phyloP scores from a whole-genome alignment of 2,888 invertebrate species.

The Diabrotica balteata region DNA sequence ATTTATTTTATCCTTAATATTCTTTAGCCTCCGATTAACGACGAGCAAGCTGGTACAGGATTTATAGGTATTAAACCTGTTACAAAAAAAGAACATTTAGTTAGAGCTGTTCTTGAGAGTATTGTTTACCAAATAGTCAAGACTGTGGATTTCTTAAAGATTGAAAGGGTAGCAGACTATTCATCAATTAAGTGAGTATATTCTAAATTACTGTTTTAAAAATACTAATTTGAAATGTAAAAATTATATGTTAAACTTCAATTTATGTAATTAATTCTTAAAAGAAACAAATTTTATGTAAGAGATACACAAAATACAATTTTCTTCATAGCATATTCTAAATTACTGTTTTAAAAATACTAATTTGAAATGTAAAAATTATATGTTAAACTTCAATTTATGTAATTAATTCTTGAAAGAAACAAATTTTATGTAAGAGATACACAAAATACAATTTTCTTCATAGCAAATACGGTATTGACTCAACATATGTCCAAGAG shows the following conservation, averaged over 20 bases:
- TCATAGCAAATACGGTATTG: no score
- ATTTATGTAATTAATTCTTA: no score
- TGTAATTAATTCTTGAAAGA: no score
- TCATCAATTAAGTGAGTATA: constrained; percentile 66
- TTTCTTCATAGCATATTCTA: constrained; percentile 5
- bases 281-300: no score
- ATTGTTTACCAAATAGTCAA: constrained; percentile 83
- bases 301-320: no score
- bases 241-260: no score
- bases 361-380: no score
- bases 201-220: neutral
- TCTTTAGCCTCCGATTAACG: constrained; percentile 85
- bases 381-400: no score
- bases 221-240: neutral
- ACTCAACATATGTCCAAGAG: no score
- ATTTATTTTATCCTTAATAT: neutral
- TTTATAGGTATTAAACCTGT: constrained; percentile 81
- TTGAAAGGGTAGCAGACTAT: constrained; percentile 69
- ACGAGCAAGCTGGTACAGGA: constrained; percentile 82
- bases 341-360: neutral
- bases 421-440: no score
- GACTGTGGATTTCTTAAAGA: constrained; percentile 74
- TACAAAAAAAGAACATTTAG: constrained; percentile 78
- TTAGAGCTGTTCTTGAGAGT: constrained; percentile 85
- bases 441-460: no score